These are phyloP conservation scores for Rostratula benghalensis DNA, from an alignment of 2,113 vertebrate genomes.

Conservation along the genomic window DNA sequence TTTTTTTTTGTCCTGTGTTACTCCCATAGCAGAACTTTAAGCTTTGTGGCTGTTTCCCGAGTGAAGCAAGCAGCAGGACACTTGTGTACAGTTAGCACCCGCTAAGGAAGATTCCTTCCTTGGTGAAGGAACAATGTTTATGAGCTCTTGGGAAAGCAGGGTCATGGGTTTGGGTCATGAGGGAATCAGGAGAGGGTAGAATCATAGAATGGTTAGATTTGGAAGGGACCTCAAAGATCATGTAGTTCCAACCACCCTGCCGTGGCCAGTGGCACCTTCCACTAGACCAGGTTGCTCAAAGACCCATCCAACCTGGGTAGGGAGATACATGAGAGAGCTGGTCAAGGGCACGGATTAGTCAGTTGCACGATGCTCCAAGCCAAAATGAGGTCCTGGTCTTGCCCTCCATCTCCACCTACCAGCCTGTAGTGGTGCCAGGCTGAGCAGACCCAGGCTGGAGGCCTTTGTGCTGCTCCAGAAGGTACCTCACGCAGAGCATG, in stretches of 20 bases:
- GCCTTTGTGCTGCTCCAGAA: background rate
- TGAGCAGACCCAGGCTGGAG: background rate
- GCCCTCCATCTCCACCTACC: background rate
- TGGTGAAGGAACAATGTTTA: background rate
- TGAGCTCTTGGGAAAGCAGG: background rate
- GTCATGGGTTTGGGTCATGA: background rate
- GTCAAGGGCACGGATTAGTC: background rate
- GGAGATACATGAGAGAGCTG: fast-evolving
- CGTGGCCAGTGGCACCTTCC: too few species aligned
- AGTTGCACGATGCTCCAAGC: background rate
- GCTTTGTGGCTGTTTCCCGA: background rate
- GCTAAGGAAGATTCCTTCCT: background rate
- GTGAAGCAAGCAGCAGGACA: background rate
- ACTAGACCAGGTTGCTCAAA: too few species aligned
- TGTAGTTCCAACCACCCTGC: too few species aligned
- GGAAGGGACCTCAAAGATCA: too few species aligned
- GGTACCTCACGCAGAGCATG: fast-evolving
- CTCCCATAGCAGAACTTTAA: background rate
- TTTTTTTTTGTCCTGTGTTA: background rate
- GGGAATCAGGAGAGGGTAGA: background rate
- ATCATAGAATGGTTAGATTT: too few species aligned
- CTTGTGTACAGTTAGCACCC: background rate
- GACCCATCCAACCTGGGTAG: too few species aligned
- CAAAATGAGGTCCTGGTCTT: background rate
- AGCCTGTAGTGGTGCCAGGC: background rate